These are phyloP conservation scores for Atrichornis clamosus DNA, from an alignment of 2,113 vertebrate species.

Conservation along the genomic window DNA sequence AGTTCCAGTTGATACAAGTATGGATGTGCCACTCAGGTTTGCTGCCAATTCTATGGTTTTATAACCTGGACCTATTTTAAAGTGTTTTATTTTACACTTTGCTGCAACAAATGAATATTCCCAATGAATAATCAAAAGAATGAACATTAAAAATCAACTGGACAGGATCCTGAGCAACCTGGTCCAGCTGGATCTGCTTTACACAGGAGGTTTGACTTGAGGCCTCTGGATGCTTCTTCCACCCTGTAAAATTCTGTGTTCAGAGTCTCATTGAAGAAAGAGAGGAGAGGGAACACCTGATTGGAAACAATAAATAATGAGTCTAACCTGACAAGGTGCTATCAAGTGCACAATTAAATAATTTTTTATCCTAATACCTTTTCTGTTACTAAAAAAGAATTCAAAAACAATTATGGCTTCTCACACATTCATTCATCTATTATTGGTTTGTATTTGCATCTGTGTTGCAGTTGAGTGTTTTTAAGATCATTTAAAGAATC, in stretches of 20 bases:
- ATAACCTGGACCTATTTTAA: background rate
- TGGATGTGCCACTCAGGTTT: background rate
- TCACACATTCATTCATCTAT: background rate
- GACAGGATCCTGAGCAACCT: background rate
- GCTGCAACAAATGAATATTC: background rate
- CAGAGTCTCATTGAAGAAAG: background rate
- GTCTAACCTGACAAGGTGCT: background rate
- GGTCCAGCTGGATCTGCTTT: background rate
- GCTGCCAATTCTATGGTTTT: background rate
- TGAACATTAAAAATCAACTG: background rate
- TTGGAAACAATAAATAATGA: background rate
- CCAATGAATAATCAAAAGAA: background rate
- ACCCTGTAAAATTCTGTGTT: background rate
- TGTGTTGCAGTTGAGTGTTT: background rate
- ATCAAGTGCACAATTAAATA: background rate
- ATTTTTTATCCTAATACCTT: background rate
- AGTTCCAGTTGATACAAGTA: background rate
- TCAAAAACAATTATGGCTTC: background rate
- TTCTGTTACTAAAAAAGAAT: background rate
- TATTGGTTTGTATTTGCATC: background rate
- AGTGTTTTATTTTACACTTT: background rate
- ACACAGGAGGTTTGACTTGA: background rate
- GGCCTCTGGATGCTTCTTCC: background rate
- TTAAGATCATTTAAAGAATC: background rate
- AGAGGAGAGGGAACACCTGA: background rate